A percentile compares a stretch with the other conserved stretches of the same genome.
Conservation (phyloP, 2,797 vertebrate species). For the Tokudaia muenninki region DNA sequence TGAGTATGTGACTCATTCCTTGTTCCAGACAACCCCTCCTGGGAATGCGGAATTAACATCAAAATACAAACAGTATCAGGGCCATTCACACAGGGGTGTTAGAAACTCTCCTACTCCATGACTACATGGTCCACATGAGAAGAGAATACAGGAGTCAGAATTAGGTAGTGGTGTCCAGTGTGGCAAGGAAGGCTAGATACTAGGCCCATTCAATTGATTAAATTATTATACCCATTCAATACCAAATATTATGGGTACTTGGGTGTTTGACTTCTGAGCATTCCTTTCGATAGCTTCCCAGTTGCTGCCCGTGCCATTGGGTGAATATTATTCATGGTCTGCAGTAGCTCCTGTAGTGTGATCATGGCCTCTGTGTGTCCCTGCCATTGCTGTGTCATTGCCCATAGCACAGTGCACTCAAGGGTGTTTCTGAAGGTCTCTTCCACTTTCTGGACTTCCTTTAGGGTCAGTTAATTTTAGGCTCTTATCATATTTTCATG, state of each 20-base stretch:
- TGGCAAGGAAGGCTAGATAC: background rate
- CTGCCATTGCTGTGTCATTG: background rate
- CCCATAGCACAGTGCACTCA: no score
- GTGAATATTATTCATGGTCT: rapidly evolving
- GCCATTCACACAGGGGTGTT: no score
- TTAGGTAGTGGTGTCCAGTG: rapidly evolving
- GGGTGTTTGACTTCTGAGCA: background rate
- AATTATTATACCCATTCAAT: background rate
- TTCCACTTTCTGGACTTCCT: background rate
- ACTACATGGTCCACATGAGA: background rate
- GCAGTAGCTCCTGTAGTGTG: background rate
- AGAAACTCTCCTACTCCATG: background rate
- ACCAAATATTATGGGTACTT: background rate
- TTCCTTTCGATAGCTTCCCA: background rate
- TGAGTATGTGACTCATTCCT: no score
- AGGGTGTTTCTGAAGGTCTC: background rate
- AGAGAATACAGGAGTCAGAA: background rate
- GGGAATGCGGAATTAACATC: no score
- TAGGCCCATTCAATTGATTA: background rate
- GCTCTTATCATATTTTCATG: background rate
- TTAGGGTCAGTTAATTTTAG: background rate
- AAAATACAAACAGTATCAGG: no score
- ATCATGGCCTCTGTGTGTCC: background rate
- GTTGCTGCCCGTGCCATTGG: background rate
- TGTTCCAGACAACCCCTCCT: no score